Evolutionary conservation across 2,113 vertebrate genomes (phyloP).

Genomic region (Platysternon megacephalum): DNA sequence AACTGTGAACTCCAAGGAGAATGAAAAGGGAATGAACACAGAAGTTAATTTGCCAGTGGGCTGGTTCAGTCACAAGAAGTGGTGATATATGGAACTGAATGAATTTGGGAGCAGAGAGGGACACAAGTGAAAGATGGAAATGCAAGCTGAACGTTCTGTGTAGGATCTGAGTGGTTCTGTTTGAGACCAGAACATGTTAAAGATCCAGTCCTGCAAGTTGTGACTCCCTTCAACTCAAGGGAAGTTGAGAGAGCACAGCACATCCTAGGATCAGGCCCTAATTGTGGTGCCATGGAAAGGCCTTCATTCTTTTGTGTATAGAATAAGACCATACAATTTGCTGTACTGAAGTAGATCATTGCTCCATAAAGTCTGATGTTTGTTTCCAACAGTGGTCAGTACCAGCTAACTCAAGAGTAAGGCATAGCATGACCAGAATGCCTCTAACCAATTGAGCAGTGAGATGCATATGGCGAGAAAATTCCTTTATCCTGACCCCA

Average conservation of each 20-base stretch:
- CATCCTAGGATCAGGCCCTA: not conserved
- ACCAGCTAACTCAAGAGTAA: fast-evolving
- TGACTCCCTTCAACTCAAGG: not conserved
- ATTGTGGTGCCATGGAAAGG: not conserved
- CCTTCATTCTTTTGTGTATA: not conserved
- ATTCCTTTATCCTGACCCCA: conserved; percentile 26
- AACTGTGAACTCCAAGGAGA: not conserved
- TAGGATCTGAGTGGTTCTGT: not conserved
- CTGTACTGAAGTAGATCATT: not conserved
- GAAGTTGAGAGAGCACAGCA: not conserved
- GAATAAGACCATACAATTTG: not conserved
- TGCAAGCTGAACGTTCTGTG: not conserved
- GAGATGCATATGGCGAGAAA: not conserved
- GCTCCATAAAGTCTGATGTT: not conserved
- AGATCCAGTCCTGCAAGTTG: not conserved
- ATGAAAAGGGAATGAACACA: not conserved
- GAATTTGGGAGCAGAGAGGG: not conserved
- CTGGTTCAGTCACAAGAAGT: not conserved
- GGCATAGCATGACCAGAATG: fast-evolving
- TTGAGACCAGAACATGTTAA: not conserved
- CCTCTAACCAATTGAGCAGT: not conserved
- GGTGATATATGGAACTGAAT: not conserved
- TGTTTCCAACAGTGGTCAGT: not conserved
- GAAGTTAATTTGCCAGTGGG: not conserved
- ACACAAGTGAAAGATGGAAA: not conserved